A percentile compares a stretch with the other conserved stretches of the same genome.
phyloP scores from a whole-genome alignment of 2,797 vertebrate genomes.

The Premnoplex brunnescens region DNA sequence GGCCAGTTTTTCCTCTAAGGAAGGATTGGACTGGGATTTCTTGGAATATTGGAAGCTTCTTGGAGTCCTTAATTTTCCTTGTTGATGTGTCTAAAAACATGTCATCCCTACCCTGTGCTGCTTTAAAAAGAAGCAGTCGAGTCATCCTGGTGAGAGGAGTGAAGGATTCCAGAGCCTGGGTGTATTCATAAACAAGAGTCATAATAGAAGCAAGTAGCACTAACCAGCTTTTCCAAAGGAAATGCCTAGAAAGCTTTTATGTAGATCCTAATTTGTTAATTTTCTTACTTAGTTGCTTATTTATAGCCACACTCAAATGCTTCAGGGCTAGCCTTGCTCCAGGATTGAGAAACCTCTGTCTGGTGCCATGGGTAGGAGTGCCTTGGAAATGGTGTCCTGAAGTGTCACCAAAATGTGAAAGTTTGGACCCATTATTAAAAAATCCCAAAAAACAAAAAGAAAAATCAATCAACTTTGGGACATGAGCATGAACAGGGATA shows the following conservation, averaged over 20 bases:
- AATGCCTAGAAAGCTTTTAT: conserved; percentile 57
- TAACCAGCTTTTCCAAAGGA: conserved; percentile 63
- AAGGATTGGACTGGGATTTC: neutral
- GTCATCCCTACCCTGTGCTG: neutral
- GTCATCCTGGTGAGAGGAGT: neutral
- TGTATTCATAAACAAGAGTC: neutral
- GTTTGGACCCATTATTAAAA: neutral
- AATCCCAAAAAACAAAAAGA: neutral
- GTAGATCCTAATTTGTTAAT: conserved; percentile 26
- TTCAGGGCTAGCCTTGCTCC: conserved; percentile 15
- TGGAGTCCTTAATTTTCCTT: neutral
- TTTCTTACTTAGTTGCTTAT: conserved; percentile 47
- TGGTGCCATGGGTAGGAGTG: neutral
- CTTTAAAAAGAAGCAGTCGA: neutral
- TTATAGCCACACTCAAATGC: conserved; percentile 32
- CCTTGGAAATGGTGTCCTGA: neutral
- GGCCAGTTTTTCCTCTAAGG: neutral
- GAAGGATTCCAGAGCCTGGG: conserved; percentile 1
- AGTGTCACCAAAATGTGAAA: neutral
- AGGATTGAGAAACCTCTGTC: conserved; percentile 15
- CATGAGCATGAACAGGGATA: neutral
- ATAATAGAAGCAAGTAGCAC: conserved; percentile 37
- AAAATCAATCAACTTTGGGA: neutral
- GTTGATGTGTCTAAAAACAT: neutral
- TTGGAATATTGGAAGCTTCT: neutral